phyloP scores from a whole-genome alignment of 1,140 invertebrate species.

The Sminthurides bifidus region DNA sequence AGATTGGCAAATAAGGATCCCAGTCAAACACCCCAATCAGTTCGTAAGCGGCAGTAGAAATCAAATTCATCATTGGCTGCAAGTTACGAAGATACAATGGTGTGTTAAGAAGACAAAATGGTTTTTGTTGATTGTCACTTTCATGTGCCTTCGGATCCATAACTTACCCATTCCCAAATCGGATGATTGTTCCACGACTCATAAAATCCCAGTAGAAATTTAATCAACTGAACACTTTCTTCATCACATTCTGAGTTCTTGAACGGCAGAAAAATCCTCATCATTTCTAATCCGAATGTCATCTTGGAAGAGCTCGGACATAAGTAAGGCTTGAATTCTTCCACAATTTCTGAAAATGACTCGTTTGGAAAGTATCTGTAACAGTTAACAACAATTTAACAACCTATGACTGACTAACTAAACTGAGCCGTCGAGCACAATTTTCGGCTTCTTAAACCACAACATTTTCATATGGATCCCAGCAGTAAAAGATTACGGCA shows the following conservation, averaged over 20 bases:
- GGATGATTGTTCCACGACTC: slow-evolving; percentile 56
- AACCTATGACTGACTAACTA: not conserved
- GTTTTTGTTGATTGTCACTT: not conserved
- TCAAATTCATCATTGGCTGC: slow-evolving; percentile 56
- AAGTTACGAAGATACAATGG: slow-evolving; percentile 26
- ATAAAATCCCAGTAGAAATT: slow-evolving; percentile 14
- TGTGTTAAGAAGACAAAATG: not conserved
- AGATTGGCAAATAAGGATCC: slow-evolving; percentile 64
- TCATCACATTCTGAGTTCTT: slow-evolving; percentile 50
- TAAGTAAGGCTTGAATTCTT: slow-evolving; percentile 62
- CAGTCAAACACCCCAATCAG: slow-evolving; percentile 80
- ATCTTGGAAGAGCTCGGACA: slow-evolving; percentile 56
- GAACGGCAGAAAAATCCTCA: slow-evolving; percentile 67
- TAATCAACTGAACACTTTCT: slow-evolving; percentile 64
- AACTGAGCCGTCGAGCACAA: too few relatives aligned
- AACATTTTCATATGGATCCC: not conserved
- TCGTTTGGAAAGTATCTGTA: slow-evolving; percentile 58
- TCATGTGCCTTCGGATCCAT: slow-evolving; percentile 25
- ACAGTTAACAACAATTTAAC: slow-evolving; percentile 1
- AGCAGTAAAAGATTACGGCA: not conserved
- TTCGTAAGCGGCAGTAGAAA: slow-evolving; percentile 56
- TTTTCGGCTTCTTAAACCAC: too few relatives aligned
- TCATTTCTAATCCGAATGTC: slow-evolving; percentile 46
- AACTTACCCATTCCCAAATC: slow-evolving; percentile 58
- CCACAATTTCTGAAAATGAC: slow-evolving; percentile 77